Conservation (phyloP, 2,113 vertebrate species). For the Hucho hucho region DNA sequence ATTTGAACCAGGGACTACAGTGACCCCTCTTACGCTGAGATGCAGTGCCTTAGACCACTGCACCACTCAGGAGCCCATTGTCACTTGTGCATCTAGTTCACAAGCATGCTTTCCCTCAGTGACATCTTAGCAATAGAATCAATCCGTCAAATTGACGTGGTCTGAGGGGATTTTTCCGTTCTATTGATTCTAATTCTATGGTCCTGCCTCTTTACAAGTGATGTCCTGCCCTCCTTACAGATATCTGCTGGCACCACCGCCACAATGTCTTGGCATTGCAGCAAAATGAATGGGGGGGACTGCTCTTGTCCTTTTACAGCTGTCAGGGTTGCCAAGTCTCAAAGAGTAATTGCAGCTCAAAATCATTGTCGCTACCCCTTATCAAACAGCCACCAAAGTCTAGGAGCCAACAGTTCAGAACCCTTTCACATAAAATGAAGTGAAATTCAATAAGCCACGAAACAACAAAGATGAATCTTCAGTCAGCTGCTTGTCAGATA, state of each 20-base stretch:
- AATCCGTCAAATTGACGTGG: too few species aligned
- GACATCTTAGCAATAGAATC: neutral
- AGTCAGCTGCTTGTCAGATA: slow-evolving; percentile 23
- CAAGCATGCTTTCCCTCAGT: neutral
- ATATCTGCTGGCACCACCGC: slow-evolving; percentile 30
- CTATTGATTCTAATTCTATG: too few species aligned
- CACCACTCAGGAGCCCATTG: too few species aligned
- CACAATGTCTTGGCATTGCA: slow-evolving; percentile 11
- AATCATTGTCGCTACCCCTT: slow-evolving; percentile 39
- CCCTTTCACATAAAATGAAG: slow-evolving; percentile 48
- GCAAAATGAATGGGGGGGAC: slow-evolving; percentile 1
- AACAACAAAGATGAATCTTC: slow-evolving; percentile 49
- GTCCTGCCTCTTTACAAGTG: slow-evolving; percentile 14
- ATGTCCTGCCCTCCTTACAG: slow-evolving; percentile 18
- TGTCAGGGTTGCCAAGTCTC: slow-evolving; percentile 31
- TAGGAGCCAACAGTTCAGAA: slow-evolving; percentile 33
- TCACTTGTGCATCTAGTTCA: neutral
- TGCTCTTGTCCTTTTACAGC: slow-evolving; percentile 34
- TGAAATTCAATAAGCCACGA: slow-evolving; percentile 45
- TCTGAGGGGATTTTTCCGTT: too few species aligned
- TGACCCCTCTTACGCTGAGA: too few species aligned
- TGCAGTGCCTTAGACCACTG: too few species aligned
- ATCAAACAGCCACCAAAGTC: slow-evolving; percentile 38
- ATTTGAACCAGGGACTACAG: too few species aligned
- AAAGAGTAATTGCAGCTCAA: slow-evolving; percentile 25